Percentiles rank a stretch among this genome's conserved stretches.
phyloP scores from a whole-genome alignment of 2,888 invertebrate genomes.

The Petrolisthes manimaculis region DNA sequence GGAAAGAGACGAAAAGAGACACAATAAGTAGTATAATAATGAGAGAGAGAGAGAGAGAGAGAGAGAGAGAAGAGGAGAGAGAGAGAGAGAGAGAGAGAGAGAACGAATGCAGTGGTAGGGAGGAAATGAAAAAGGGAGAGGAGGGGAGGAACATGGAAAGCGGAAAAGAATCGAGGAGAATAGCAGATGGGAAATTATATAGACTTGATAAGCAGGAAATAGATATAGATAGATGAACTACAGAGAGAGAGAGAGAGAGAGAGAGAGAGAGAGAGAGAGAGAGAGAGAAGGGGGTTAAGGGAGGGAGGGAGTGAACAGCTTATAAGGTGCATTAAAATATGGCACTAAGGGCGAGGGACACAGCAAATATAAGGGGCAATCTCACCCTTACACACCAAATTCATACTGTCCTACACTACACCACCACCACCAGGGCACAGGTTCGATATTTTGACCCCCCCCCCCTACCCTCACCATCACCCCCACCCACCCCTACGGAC shows the following conservation, averaged over 20 bases:
- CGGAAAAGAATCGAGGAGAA: not conserved
- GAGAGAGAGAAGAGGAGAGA: not conserved
- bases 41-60: constrained; percentile 1
- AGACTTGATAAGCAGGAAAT: not conserved
- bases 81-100: not conserved
- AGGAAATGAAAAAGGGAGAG: not conserved
- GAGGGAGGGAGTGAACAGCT: not conserved
- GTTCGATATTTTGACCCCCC: no score
- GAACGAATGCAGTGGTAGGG: not conserved
- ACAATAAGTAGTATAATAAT: not conserved
- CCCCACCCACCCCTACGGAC: no score
- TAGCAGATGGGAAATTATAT: no score
- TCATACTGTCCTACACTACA: not conserved
- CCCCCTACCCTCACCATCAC: no score
- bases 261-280: not conserved
- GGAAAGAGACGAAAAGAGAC: not conserved
- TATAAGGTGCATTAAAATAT: not conserved
- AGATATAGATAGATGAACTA: not conserved
- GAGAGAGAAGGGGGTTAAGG: constrained; percentile 1
- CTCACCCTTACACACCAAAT: not conserved
- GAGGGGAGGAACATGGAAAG: not conserved
- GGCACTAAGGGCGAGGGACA: not conserved
- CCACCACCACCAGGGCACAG: not conserved
- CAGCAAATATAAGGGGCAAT: not conserved
- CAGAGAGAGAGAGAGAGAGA: constrained; percentile 23